Evolutionary conservation across 1,140 invertebrate species (phyloP).

Genomic region (Microplitis demolitor): DNA sequence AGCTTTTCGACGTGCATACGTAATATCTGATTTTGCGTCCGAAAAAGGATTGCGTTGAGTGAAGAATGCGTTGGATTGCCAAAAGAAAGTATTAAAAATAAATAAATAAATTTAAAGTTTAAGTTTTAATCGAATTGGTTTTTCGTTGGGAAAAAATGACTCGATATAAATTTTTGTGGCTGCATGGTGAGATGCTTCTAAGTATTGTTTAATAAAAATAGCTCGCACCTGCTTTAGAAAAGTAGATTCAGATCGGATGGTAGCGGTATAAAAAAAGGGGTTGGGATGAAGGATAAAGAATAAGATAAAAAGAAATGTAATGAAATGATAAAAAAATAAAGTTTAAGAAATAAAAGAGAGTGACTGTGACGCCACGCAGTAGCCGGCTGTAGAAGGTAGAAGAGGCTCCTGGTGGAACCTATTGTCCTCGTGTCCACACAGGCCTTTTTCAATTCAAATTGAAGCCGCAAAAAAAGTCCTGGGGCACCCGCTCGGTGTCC

Average conservation of each 20-base stretch:
- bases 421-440: constrained; percentile 57
- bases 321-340: not conserved
- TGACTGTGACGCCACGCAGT: constrained; percentile 37
- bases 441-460: constrained; percentile 60
- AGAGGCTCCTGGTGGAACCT: constrained; percentile 42
- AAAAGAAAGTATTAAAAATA: too few species aligned
- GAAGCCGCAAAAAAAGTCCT: constrained; percentile 54
- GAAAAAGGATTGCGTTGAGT: too few species aligned
- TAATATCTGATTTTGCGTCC: too few species aligned
- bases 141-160: too few species aligned
- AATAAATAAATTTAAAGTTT: too few species aligned
- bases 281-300: not conserved
- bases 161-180: too few species aligned
- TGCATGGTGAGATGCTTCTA: too few species aligned
- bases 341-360: not conserved
- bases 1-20: too few species aligned
- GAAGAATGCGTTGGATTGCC: too few species aligned
- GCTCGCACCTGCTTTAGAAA: not conserved
- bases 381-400: constrained; percentile 28
- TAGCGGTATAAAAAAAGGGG: not conserved
- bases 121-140: too few species aligned
- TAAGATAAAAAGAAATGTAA: not conserved
- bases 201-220: too few species aligned
- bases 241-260: not conserved
- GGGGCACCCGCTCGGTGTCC: constrained; percentile 16